These are phyloP conservation scores for Leptinotarsa texana DNA, from an alignment of 1,140 invertebrate species.

Conservation along the genomic window DNA sequence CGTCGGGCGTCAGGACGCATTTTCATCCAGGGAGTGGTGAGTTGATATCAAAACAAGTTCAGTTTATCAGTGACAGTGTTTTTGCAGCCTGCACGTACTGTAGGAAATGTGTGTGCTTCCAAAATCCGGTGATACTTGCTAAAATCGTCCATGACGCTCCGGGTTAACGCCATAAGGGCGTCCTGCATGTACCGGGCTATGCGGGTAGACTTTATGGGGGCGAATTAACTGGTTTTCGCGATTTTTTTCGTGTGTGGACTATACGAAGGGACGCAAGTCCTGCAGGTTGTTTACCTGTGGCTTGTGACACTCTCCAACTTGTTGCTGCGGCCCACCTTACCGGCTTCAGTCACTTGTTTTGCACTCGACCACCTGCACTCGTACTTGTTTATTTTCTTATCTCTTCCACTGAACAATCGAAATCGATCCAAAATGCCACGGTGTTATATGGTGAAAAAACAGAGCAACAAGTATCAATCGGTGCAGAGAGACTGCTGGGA, in stretches of 20 bases:
- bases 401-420: neutral
- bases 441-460: constrained; percentile 62
- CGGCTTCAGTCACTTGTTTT: constrained; percentile 40
- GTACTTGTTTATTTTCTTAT: constrained; percentile 12
- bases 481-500: constrained; percentile 45
- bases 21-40: constrained; percentile 52
- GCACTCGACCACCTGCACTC: constrained; percentile 50
- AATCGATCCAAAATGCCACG: constrained; percentile 55
- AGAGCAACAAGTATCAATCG: constrained; percentile 57
- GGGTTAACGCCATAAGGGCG: neutral
- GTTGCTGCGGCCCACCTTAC: constrained; percentile 50
- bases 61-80: neutral
- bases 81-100: neutral
- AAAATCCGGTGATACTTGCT: neutral
- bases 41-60: constrained; percentile 27
- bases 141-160: constrained; percentile 14
- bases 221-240: neutral
- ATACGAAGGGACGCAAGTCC: neutral
- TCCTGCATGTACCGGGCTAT: neutral
- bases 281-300: constrained; percentile 52
- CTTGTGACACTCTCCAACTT: constrained; percentile 48
- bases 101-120: too few relatives aligned
- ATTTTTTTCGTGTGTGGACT: neutral
- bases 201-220: neutral
- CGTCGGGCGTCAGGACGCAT: constrained; percentile 48